phyloP scores from a whole-genome alignment of 2,797 vertebrate species.

The Manis javanica region DNA sequence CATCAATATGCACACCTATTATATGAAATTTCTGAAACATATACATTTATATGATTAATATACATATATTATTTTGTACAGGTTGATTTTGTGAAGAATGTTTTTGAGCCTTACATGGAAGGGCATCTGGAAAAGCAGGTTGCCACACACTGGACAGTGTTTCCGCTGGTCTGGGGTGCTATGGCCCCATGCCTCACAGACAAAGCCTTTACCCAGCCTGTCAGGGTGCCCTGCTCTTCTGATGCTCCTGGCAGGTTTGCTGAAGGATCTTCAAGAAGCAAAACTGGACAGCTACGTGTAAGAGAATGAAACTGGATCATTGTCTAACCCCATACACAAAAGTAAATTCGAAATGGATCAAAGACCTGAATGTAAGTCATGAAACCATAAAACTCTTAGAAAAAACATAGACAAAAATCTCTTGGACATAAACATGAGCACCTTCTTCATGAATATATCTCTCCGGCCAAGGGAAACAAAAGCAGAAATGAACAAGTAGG shows the following conservation, averaged over 20 bases:
- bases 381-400: too few relatives aligned
- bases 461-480: too few relatives aligned
- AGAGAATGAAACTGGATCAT: too few relatives aligned
- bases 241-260: neutral
- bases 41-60: neutral
- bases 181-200: neutral
- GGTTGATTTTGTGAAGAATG: neutral
- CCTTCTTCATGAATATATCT: too few relatives aligned
- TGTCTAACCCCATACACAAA: too few relatives aligned
- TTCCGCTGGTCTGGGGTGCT: neutral
- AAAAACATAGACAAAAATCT: too few relatives aligned
- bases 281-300: too few relatives aligned
- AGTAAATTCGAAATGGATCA: too few relatives aligned
- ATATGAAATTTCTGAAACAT: neutral
- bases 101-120: neutral
- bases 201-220: neutral
- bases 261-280: neutral
- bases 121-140: neutral
- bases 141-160: neutral
- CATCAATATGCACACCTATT: neutral
- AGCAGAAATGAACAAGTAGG: too few relatives aligned
- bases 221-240: neutral
- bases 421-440: too few relatives aligned
- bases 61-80: neutral
- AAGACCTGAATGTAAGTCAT: too few relatives aligned